Base-by-base conservation (phyloP, 2,888 invertebrate genomes). In the Cyrtodaria siliqua region DNA sequence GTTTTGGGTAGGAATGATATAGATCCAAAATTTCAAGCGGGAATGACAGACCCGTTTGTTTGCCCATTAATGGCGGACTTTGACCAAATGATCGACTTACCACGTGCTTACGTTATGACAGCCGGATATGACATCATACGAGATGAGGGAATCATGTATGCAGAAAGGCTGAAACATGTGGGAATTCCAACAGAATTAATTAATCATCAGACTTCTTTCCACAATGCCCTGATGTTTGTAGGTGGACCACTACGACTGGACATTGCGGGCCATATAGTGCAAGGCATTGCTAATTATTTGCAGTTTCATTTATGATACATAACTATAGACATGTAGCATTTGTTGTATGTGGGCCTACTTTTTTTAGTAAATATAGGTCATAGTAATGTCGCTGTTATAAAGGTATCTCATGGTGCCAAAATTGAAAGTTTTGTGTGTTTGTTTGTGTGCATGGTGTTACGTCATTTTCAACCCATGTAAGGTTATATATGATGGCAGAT, bases 111-210 rank as follows among this genome's bases (percentile, higher is more conserved):
- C 44, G 53, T 83, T 14, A 67, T 83, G 67, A 79, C 83, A 1
- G 64, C 79, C 50, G 77, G 79, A 66, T 83, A 81, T 72, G 83
- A 83, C 74, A 47, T 83, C 44, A 81, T 81, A 14, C 44, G 83
- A 14, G 83, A 83, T 50, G 83, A 83, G n/a, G 80, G 80, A 1
- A 70, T 83, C 4, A 80, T 83, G 78, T 83, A 80, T 52, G 61
- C 78, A 2, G 66, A 86, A 33, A 67, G 92, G 62, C 74, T 92
- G 52, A 72, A 82, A 63, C 82, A 79, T n/a, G 68, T 79, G 6
- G 85, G 85, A 6, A 87, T 89, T 12, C 73, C 82, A 1, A 86
- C 85, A 0, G 81, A 80, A 8, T 61, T 66, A 1, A 40, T 52
- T 2, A 74, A 86, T 53, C 75, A 84, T 47, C 53, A 74, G 16